Evolutionary conservation across 2,888 invertebrate genomes (phyloP).

Genomic region (Campoplex nolae): DNA sequence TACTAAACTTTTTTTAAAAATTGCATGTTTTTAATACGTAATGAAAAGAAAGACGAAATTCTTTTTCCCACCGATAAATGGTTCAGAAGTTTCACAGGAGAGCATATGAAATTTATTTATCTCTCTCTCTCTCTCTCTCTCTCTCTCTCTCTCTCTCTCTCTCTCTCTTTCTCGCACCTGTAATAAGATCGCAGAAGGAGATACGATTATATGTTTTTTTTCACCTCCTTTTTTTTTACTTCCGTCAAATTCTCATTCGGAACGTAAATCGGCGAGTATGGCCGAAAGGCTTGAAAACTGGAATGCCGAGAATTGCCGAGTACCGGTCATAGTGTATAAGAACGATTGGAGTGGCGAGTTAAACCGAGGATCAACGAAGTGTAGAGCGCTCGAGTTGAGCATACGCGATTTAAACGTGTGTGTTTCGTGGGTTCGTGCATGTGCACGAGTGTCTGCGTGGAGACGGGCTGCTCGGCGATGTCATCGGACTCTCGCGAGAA

Average conservation of each 20-base stretch:
- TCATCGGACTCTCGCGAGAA: conserved; percentile 60
- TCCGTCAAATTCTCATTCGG: conserved; percentile 36
- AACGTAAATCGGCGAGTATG: conserved; percentile 27
- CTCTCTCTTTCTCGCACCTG: conserved; percentile 9
- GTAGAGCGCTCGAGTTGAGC: neutral
- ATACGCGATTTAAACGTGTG: conserved; percentile 1
- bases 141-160: neutral
- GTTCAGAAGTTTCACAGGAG: neutral
- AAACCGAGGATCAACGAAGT: conserved; percentile 38
- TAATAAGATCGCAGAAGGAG: conserved; percentile 41
- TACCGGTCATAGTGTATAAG: neutral
- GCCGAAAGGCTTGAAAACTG: conserved; percentile 9
- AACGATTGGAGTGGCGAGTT: conserved; percentile 22
- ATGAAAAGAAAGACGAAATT: neutral
- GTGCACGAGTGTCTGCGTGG: neutral
- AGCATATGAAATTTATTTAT: conserved; percentile 5
- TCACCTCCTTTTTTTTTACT: neutral
- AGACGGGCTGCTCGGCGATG: conserved; percentile 46
- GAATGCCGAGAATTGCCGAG: conserved; percentile 34
- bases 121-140: neutral
- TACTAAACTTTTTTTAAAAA: no score
- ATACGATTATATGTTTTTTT: conserved; percentile 22
- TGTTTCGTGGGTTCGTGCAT: neutral
- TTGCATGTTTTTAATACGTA: no score
- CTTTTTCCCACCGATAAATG: neutral